Percentiles rank a stretch among this genome's conserved stretches.
Evolutionary conservation across 2,113 vertebrate genomes (phyloP).

Genomic region (Scophthalmus maximus): DNA sequence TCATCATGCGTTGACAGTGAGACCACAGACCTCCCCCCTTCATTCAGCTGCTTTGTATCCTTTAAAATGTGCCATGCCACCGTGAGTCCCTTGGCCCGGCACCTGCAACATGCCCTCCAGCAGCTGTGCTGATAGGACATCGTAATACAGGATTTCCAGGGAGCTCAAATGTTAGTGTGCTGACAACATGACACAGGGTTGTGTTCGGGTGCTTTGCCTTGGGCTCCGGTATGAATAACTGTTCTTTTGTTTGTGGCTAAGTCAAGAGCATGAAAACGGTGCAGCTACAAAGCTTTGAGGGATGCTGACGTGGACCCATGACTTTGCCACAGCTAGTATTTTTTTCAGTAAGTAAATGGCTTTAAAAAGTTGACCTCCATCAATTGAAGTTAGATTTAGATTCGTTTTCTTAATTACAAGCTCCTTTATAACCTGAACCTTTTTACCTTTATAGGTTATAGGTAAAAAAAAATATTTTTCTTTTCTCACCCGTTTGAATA

Average conservation of each 20-base stretch:
- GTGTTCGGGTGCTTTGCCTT: conserved; percentile 6
- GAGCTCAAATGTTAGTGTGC: conserved; percentile 44
- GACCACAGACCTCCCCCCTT: conserved; percentile 30
- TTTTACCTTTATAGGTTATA: too few species aligned
- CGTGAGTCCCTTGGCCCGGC: conserved; percentile 18
- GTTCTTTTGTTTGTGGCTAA: conserved; percentile 23
- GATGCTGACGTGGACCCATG: neutral
- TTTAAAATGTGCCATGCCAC: conserved; percentile 42
- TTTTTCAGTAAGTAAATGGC: neutral
- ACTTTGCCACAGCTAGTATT: neutral
- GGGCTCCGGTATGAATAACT: conserved; percentile 23
- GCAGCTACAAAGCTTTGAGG: neutral
- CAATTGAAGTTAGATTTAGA: neutral
- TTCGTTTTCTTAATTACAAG: neutral
- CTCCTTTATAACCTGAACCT: too few species aligned
- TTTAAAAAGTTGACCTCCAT: neutral
- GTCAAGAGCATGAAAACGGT: neutral
- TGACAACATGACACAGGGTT: conserved; percentile 34
- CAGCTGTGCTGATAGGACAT: conserved; percentile 57
- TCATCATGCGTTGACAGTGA: conserved; percentile 34
- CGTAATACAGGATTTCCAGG: conserved; percentile 50
- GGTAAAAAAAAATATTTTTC: too few species aligned
- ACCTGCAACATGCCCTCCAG: conserved; percentile 55
- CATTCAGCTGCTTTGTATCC: conserved; percentile 44
- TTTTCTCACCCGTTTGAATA: too few species aligned